Base-by-base conservation (phyloP, 30 jellyfish, hydroid and myxozoan species). In the Aurelia sp. region DNA sequence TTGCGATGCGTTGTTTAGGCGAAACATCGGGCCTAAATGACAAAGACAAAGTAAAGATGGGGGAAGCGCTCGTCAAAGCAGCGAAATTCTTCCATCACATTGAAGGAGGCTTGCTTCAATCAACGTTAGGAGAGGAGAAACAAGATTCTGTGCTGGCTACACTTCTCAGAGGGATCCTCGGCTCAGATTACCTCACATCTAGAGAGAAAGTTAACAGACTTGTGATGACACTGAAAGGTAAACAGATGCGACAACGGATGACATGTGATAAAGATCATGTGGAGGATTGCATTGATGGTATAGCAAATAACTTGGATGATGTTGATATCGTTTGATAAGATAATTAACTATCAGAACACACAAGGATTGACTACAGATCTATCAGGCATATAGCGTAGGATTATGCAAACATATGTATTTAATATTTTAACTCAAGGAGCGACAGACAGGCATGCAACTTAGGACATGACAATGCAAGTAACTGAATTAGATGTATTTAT, bases 11-110 rank as follows among this genome's bases (percentile, higher is more conserved):
- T 1, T 78, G 89, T 72, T n/a, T 78, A 60, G 30, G 31, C 64
- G 10, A 16, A 0, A 63, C 76, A 60, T 52, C 89, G 18, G 78
- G 40, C 20, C 30, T 78, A 18, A 16, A 47, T 18, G 80, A 27
- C 15, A 3, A 1, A 4, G 65, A 78, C 16, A 78, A 78, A 58
- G 58, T 16, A n/a, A 60, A 59, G 20, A 11, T 63, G 8, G 64
- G 20, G 4, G 89, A 35, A n/a, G 78, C 63, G 41, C 64, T 78
- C 21, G 22, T 4, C 55, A 27, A 22, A 18, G 89, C 80, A 61
- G 89, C 89, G 3, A 21, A 33, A 38, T 78, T 78, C 40, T 78
- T 78, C 58, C 89, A 78, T 40, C 89, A 21, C 31, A 60, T 78
- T 33, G 89, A 78, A 35, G 89, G 89, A 12, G 89, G 89, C 0